phyloP scores from a whole-genome alignment of 2,888 invertebrate genomes.

The Brachynemurus nebulosus region DNA sequence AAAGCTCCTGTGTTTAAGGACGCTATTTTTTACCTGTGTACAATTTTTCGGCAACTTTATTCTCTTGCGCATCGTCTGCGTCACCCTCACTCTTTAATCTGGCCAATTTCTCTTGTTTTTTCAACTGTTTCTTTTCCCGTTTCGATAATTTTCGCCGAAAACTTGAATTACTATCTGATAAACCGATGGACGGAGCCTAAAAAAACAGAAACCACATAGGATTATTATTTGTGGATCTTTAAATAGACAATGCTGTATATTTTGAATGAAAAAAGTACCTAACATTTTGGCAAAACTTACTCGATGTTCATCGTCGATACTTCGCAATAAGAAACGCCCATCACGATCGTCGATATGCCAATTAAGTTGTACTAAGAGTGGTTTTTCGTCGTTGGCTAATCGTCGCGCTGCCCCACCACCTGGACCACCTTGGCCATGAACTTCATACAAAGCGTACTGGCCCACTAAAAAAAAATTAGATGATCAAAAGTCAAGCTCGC shows the following conservation, averaged over 20 bases:
- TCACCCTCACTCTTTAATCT: slow-evolving; percentile 55
- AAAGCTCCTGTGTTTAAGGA: too few species aligned
- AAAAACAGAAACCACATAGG: slow-evolving; percentile 20
- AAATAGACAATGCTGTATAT: background rate
- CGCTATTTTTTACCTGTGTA: slow-evolving; percentile 70
- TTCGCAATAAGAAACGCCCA: slow-evolving; percentile 87
- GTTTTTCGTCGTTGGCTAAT: slow-evolving; percentile 83
- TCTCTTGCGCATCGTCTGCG: slow-evolving; percentile 51
- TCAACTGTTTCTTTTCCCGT: slow-evolving; percentile 93
- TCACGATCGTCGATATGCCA: slow-evolving; percentile 99
- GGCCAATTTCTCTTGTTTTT: slow-evolving; percentile 82
- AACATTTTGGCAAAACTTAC: slow-evolving; percentile 29
- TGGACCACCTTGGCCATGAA: slow-evolving; percentile 35
- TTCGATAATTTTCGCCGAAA: slow-evolving; percentile 91
- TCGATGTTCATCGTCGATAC: slow-evolving; percentile 71
- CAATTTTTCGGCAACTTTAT: slow-evolving; percentile 77
- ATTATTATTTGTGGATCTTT: slow-evolving; percentile 11
- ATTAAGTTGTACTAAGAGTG: slow-evolving; percentile 90
- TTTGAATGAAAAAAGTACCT: background rate
- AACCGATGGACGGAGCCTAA: slow-evolving; percentile 49
- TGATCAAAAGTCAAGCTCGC: too few species aligned
- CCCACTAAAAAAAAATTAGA: slow-evolving; percentile 10
- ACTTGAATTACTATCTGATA: slow-evolving; percentile 63
- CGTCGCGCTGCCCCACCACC: slow-evolving; percentile 60
- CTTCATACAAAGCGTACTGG: slow-evolving; percentile 57